Evolutionary conservation across 2,888 invertebrate genomes (phyloP).

Genomic region (Caprella mutica): DNA sequence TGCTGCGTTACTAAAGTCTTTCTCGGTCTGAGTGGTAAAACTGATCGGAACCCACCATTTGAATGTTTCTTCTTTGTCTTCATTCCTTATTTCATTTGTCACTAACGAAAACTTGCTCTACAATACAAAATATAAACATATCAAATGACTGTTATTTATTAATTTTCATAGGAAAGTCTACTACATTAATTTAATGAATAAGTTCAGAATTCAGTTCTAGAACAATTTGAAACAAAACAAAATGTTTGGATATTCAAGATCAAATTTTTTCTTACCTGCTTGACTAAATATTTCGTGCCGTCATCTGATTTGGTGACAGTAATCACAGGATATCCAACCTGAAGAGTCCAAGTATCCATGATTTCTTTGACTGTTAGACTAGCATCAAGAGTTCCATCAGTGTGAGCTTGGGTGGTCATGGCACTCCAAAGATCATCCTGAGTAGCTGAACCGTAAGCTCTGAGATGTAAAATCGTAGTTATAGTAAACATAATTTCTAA

Average conservation of each 20-base stretch:
- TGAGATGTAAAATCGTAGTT: constrained; percentile 37
- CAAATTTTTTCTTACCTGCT: constrained; percentile 7
- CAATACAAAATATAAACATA: too few relatives aligned
- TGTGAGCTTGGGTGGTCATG: constrained; percentile 55
- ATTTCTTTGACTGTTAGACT: constrained; percentile 57
- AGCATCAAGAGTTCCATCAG: constrained; percentile 49
- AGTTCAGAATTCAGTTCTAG: too few relatives aligned
- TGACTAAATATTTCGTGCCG: constrained; percentile 41
- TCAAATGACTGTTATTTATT: too few relatives aligned
- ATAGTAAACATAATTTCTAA: too few relatives aligned
- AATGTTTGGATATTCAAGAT: too few relatives aligned
- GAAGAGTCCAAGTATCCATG: constrained; percentile 68
- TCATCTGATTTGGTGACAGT: constrained; percentile 51
- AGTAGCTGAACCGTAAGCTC: constrained; percentile 60
- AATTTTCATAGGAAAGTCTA: too few relatives aligned
- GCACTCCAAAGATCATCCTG: constrained; percentile 68
- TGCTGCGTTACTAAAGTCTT: constrained; percentile 47
- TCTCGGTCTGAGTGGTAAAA: constrained; percentile 45
- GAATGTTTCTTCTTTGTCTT: too few relatives aligned
- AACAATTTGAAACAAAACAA: too few relatives aligned
- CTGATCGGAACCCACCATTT: constrained; percentile 54
- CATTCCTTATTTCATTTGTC: too few relatives aligned
- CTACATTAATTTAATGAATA: too few relatives aligned
- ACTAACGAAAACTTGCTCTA: too few relatives aligned
- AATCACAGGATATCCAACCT: constrained; percentile 64